Percentiles rank a stretch among this genome's conserved stretches.
Evolutionary conservation across 1,140 invertebrate genomes (phyloP).

Genomic region (Yoshiicerus persimilis): DNA sequence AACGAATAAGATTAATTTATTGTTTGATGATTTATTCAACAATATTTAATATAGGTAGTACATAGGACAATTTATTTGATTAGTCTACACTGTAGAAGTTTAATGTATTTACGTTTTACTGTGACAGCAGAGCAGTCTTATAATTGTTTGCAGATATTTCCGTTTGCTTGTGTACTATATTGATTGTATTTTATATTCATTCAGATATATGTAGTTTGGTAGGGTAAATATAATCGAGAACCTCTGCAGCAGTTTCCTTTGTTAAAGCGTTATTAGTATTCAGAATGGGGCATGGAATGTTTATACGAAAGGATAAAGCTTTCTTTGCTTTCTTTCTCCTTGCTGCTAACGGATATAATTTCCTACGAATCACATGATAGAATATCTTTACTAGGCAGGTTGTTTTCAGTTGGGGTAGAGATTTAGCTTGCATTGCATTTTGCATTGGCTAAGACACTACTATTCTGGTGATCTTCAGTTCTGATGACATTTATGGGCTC

Average conservation of each 20-base stretch:
- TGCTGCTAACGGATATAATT: neutral
- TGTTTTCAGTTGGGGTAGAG: neutral
- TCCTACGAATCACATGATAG: neutral
- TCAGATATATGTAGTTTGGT: neutral
- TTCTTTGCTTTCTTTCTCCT: neutral
- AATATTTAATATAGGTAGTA: no score
- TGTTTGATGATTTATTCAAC: no score
- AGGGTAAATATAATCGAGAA: neutral
- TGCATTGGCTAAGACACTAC: neutral
- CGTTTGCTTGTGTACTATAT: neutral
- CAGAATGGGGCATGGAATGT: neutral
- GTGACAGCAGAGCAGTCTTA: no score
- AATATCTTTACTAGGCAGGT: neutral
- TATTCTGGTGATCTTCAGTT: neutral
- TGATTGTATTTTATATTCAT: neutral
- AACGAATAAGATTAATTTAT: no score
- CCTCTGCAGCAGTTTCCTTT: neutral
- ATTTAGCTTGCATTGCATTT: neutral
- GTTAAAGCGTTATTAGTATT: slow-evolving; percentile 1
- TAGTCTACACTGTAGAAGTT: no score
- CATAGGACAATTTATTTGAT: no score
- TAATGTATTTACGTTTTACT: no score
- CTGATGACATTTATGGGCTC: slow-evolving; percentile 6
- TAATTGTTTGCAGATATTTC: neutral
- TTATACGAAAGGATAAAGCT: neutral